Percentiles rank a stretch among this genome's conserved stretches.
Evolutionary conservation across 2,797 vertebrate genomes (phyloP).

Genomic region (Channallabes apus): DNA sequence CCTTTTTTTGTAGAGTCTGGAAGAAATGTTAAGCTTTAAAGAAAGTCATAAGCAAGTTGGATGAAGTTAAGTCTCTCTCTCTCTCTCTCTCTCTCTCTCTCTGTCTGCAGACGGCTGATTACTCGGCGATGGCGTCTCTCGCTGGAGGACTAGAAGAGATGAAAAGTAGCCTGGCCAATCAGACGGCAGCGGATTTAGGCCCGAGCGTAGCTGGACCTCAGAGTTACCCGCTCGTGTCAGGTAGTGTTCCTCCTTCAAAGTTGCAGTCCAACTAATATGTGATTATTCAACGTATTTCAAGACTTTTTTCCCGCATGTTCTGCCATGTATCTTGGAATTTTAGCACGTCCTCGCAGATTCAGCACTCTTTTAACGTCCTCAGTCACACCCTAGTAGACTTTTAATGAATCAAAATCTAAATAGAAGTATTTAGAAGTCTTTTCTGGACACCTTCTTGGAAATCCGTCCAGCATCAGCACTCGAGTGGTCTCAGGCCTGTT

Average conservation of each 20-base stretch:
- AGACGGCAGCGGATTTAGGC: constrained; percentile 87
- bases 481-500: constrained; percentile 36
- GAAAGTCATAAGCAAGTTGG: background rate
- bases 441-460: background rate
- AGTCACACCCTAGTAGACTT: background rate
- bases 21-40: background rate
- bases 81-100: constrained; percentile 25
- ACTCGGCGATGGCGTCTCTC: constrained; percentile 93
- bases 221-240: constrained; percentile 93
- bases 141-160: constrained; percentile 96
- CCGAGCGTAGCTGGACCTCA: constrained; percentile 87
- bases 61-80: background rate
- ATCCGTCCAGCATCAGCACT: background rate
- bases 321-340: background rate
- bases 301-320: background rate
- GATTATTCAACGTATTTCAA: background rate
- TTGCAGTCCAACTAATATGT: background rate
- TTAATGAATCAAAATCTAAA: background rate
- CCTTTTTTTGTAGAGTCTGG: background rate
- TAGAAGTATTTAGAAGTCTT: background rate
- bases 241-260: constrained; percentile 60
- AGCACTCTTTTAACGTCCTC: background rate
- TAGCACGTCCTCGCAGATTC: too few species aligned
- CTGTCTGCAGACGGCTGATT: constrained; percentile 84
- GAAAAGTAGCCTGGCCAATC: constrained; percentile 92